These are phyloP conservation scores for Periparus ater DNA, from an alignment of 2,797 vertebrate genomes.

Conservation along the genomic window DNA sequence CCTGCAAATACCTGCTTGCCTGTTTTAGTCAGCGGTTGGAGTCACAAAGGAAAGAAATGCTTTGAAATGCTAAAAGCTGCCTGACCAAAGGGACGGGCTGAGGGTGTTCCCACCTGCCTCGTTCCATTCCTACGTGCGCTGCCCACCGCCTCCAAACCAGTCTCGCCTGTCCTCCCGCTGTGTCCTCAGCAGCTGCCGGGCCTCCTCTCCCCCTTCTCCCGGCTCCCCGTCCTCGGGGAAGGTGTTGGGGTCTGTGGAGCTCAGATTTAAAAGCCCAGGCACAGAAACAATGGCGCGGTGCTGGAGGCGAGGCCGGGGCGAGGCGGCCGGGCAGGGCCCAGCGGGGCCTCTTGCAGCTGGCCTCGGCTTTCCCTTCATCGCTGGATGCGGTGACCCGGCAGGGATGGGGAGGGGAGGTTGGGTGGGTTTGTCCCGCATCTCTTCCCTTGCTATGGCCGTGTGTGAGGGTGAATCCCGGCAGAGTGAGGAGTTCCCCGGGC, in stretches of 20 bases:
- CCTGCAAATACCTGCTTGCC: neutral
- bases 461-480: neutral
- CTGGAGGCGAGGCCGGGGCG: neutral
- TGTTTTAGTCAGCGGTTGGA: conserved; percentile 8
- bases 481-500: neutral
- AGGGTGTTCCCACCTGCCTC: neutral
- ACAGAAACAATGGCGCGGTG: fast-evolving
- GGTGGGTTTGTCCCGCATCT: neutral
- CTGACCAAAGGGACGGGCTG: neutral
- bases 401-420: neutral
- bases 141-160: neutral
- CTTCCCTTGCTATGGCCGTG: neutral
- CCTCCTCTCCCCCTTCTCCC: neutral
- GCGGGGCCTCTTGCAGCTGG: fast-evolving
- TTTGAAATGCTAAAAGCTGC: conserved; percentile 63
- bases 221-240: neutral
- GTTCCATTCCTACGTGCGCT: neutral
- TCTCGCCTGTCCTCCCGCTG: neutral
- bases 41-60: conserved; percentile 8
- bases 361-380: fast-evolving
- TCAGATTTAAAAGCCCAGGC: neutral
- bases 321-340: fast-evolving
- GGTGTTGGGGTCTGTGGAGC: fast-evolving
- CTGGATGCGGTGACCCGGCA: neutral
- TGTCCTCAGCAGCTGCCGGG: neutral